Conservation (phyloP, 2,888 invertebrate species). For the Andrena marginata region DNA sequence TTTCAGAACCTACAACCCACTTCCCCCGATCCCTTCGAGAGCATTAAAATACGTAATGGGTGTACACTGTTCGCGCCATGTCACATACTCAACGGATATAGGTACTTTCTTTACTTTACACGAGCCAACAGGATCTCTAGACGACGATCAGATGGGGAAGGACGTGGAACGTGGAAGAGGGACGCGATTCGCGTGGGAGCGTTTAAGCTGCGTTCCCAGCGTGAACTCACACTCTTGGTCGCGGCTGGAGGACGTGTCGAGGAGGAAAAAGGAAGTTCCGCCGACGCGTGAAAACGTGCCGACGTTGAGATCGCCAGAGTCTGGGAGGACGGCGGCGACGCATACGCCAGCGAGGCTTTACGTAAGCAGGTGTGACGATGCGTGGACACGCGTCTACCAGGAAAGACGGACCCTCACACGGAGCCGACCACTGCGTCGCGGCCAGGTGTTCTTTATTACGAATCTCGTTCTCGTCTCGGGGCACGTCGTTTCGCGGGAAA, state of each 20-base stretch:
- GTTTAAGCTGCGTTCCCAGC: slow-evolving; percentile 77
- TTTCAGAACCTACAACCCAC: background rate
- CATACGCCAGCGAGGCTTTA: slow-evolving; percentile 75
- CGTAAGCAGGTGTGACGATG: slow-evolving; percentile 85
- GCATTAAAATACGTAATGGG: background rate
- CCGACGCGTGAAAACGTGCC: slow-evolving; percentile 59
- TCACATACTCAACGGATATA: too few species aligned
- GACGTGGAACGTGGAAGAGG: too few species aligned
- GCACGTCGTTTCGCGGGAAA: slow-evolving; percentile 69
- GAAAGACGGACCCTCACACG: slow-evolving; percentile 75
- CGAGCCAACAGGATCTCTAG: too few species aligned
- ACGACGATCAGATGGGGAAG: too few species aligned
- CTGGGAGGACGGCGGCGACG: slow-evolving; percentile 61
- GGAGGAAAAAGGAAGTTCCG: slow-evolving; percentile 47
- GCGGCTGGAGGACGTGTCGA: slow-evolving; percentile 22
- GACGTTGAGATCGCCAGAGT: slow-evolving; percentile 38
- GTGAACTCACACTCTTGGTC: slow-evolving; percentile 74
- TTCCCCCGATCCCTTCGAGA: background rate
- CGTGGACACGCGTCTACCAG: slow-evolving; percentile 84
- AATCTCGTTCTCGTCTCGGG: slow-evolving; percentile 66
- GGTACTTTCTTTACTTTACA: too few species aligned
- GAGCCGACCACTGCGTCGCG: slow-evolving; percentile 71
- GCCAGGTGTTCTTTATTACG: slow-evolving; percentile 81
- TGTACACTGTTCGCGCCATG: too few species aligned
- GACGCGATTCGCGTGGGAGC: slow-evolving; percentile 24